Percentiles rank a stretch among this genome's conserved stretches.
Conservation (phyloP, 2,888 invertebrate genomes). For the Monochamus alternatus region DNA sequence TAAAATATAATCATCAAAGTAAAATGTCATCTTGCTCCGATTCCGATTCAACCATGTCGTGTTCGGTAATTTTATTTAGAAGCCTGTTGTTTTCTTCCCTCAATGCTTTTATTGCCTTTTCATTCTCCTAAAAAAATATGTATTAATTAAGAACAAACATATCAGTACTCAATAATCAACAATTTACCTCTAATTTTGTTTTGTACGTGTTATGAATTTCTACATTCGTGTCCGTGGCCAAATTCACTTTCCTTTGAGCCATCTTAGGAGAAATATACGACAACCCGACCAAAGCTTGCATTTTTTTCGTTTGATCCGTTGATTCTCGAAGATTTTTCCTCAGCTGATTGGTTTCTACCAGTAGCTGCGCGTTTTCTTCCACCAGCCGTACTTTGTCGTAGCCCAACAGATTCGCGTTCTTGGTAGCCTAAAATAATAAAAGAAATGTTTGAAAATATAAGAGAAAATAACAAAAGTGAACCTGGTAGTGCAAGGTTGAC, state of each 20-base stretch:
- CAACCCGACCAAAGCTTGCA: slow-evolving; percentile 82
- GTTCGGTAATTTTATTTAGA: slow-evolving; percentile 57
- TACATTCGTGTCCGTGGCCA: slow-evolving; percentile 76
- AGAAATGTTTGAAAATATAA: neutral
- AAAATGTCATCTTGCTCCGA: neutral
- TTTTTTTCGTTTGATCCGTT: slow-evolving; percentile 78
- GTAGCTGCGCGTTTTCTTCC: slow-evolving; percentile 83
- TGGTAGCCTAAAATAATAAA: slow-evolving; percentile 63
- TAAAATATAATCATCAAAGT: too few species aligned
- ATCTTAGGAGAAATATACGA: slow-evolving; percentile 75
- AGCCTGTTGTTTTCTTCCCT: slow-evolving; percentile 67
- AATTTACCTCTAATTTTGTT: slow-evolving; percentile 70
- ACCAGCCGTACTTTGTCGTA: slow-evolving; percentile 69
- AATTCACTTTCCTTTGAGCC: slow-evolving; percentile 77
- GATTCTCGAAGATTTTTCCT: slow-evolving; percentile 80
- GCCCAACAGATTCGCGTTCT: slow-evolving; percentile 63
- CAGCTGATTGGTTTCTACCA: slow-evolving; percentile 85
- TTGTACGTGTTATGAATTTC: slow-evolving; percentile 76
- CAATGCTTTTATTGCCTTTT: slow-evolving; percentile 72
- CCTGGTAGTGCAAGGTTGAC: slow-evolving; percentile 71
- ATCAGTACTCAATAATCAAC: neutral
- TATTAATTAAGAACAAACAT: neutral
- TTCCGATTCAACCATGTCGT: neutral
- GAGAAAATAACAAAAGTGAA: slow-evolving; percentile 40
- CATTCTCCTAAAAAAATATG: slow-evolving; percentile 62